Percentiles rank a stretch among this genome's conserved stretches.
These are phyloP conservation scores for Halocaridina rubra DNA, from an alignment of 2,888 invertebrate species.

Conservation along the genomic window DNA sequence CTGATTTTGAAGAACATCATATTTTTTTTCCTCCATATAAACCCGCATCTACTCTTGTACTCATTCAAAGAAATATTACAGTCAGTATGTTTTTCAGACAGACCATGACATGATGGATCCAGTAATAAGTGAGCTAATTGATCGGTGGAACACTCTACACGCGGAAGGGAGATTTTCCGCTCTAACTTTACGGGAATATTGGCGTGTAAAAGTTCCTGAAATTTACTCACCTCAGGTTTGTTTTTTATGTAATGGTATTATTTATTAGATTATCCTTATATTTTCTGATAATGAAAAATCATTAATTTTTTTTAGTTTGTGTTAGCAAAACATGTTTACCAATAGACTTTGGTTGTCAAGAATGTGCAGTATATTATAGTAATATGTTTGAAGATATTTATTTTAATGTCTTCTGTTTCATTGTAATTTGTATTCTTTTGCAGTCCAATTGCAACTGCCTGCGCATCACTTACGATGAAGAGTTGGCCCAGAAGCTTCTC, in stretches of 20 bases:
- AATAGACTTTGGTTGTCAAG: too few relatives aligned
- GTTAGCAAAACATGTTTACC: too few relatives aligned
- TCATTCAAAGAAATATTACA: too few relatives aligned
- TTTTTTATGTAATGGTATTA: background rate
- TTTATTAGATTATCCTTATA: background rate
- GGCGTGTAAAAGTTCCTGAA: constrained; percentile 49
- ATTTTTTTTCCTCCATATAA: too few relatives aligned
- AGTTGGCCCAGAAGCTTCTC: constrained; percentile 72
- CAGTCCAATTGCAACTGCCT: constrained; percentile 75
- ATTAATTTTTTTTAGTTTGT: background rate
- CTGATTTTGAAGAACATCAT: too few relatives aligned
- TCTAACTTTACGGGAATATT: constrained; percentile 53
- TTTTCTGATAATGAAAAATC: background rate
- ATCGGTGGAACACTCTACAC: constrained; percentile 44
- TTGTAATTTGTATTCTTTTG: background rate
- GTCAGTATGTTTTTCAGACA: constrained; percentile 21
- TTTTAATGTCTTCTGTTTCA: background rate
- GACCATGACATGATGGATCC: constrained; percentile 54
- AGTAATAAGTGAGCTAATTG: constrained; percentile 39
- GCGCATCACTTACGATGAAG: constrained; percentile 68
- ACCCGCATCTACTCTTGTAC: too few relatives aligned
- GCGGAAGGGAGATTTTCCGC: constrained; percentile 50
- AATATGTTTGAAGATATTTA: background rate
- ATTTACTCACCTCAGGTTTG: constrained; percentile 53
- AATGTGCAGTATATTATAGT: background rate